Conservation (phyloP, 2,113 vertebrate genomes). For the Periophthalmus modestus region DNA sequence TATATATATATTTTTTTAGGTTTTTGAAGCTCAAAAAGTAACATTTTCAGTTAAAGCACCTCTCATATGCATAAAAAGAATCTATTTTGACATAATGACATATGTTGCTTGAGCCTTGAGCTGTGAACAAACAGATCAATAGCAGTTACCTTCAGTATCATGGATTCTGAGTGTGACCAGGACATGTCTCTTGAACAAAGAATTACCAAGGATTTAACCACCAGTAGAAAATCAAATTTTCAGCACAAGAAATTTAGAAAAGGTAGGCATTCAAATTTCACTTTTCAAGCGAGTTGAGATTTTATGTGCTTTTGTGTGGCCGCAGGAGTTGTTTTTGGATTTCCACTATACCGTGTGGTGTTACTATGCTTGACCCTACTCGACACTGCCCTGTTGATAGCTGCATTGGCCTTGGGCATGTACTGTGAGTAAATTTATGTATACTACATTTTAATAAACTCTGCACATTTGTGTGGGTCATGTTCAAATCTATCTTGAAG, state of each 20-base stretch:
- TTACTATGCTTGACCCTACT: constrained; percentile 55
- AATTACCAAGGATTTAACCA: constrained; percentile 27
- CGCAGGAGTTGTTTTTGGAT: constrained; percentile 19
- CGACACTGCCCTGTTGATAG: constrained; percentile 53
- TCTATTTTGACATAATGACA: not conserved
- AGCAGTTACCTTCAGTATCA: constrained; percentile 17
- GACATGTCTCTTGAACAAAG: constrained; percentile 31
- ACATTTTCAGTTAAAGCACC: not conserved
- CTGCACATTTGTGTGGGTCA: not conserved
- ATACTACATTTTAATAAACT: not conserved
- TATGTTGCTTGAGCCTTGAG: constrained; percentile 2
- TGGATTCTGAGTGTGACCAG: constrained; percentile 20
- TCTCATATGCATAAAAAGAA: not conserved
- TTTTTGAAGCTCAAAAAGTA: not conserved
- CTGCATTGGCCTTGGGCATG: constrained; percentile 55
- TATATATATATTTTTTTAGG: no score
- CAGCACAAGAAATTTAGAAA: constrained; percentile 23
- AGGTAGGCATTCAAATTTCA: constrained; percentile 46
- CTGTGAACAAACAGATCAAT: constrained; percentile 56
- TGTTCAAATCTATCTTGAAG: not conserved
- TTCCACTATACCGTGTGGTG: constrained; percentile 44
- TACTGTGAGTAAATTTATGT: constrained; percentile 54
- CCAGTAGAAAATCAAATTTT: not conserved
- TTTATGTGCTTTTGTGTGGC: constrained; percentile 21
- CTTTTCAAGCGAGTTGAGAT: not conserved